Percentiles rank a stretch among this genome's conserved stretches.
Evolutionary conservation across 2,113 vertebrate genomes (phyloP).

Genomic region (Cochlearius cochlearius): DNA sequence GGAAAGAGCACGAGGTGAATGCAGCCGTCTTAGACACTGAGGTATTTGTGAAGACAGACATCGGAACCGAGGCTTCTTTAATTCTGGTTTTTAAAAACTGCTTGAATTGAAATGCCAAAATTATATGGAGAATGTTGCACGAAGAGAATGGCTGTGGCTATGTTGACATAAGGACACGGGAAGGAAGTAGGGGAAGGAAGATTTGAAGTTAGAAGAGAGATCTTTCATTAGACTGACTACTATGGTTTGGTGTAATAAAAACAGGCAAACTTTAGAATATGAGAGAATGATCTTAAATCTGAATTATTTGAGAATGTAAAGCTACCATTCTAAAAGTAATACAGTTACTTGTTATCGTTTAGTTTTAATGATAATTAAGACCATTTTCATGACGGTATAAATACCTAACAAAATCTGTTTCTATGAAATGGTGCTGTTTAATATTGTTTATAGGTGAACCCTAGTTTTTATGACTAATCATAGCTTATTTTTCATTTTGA

Average conservation of each 20-base stretch:
- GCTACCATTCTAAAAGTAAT: neutral
- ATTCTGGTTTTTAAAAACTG: neutral
- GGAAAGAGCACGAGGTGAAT: neutral
- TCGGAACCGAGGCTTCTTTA: neutral
- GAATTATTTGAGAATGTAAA: neutral
- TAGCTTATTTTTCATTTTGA: neutral
- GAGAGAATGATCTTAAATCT: neutral
- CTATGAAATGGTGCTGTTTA: neutral
- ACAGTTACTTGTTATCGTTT: rapidly evolving
- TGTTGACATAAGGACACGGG: neutral
- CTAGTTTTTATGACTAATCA: neutral
- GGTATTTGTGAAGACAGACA: neutral
- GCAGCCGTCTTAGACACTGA: rapidly evolving
- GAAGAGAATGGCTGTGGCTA: neutral
- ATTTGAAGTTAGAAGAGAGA: neutral
- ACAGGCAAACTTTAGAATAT: neutral
- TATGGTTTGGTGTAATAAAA: neutral
- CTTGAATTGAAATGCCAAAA: neutral
- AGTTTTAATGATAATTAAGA: neutral
- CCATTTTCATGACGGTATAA: neutral
- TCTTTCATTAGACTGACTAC: neutral
- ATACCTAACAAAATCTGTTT: neutral
- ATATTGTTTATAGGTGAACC: neutral
- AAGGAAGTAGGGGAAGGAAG: neutral
- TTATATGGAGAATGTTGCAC: neutral